Evolutionary conservation across 2,113 vertebrate species (phyloP).

Genomic region (Merops nubicus): DNA sequence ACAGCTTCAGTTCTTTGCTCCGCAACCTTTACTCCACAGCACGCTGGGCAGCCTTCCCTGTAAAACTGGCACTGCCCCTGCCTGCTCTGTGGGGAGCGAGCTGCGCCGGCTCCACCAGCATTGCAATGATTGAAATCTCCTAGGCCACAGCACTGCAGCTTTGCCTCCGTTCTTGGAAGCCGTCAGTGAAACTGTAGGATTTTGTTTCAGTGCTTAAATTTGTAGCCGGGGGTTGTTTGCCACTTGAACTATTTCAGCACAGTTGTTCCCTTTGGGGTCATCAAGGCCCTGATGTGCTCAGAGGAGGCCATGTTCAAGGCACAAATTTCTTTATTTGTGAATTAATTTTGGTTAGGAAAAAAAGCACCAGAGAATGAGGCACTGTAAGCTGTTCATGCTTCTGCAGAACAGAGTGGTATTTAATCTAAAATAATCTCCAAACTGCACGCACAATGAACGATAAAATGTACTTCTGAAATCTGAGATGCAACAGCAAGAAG

Average conservation of each 20-base stretch:
- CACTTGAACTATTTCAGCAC: neutral
- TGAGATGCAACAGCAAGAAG: slow-evolving; percentile 33
- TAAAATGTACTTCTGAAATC: slow-evolving; percentile 11
- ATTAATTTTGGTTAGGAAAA: neutral
- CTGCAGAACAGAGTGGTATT: neutral
- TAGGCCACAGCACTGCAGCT: neutral
- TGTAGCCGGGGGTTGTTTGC: neutral
- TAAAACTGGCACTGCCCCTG: neutral
- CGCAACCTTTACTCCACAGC: neutral
- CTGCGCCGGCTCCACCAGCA: neutral
- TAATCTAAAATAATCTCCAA: neutral
- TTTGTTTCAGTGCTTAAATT: neutral
- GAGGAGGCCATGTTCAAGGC: neutral
- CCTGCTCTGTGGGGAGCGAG: neutral
- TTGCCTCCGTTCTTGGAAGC: neutral
- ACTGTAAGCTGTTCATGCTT: neutral
- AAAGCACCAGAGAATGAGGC: neutral
- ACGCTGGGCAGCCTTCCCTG: neutral
- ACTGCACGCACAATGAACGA: neutral
- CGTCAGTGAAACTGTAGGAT: neutral
- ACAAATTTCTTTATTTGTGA: neutral
- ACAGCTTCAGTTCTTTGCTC: neutral
- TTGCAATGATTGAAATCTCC: neutral
- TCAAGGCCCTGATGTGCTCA: neutral
- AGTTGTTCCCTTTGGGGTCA: neutral